Conservation (phyloP, 2,888 invertebrate genomes). For the Arge pagana region DNA sequence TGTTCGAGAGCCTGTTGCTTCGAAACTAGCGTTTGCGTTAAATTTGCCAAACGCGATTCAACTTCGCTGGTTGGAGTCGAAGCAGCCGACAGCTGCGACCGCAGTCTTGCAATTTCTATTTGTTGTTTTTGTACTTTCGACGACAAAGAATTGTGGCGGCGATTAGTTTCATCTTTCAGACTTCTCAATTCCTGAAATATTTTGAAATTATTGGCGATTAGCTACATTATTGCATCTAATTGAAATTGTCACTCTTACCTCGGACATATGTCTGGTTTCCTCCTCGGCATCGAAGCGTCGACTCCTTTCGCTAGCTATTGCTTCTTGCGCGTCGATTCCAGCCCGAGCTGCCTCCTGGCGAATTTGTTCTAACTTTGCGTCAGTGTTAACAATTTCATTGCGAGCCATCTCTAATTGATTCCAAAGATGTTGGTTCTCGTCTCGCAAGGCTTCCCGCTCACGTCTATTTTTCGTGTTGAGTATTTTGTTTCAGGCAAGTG, state of each 20-base stretch:
- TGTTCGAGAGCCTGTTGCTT: conserved; percentile 86
- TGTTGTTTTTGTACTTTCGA: conserved; percentile 63
- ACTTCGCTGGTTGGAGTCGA: conserved; percentile 51
- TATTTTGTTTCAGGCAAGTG: neutral
- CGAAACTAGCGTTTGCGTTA: conserved; percentile 83
- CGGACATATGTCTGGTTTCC: conserved; percentile 50
- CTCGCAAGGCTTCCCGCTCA: conserved; percentile 64
- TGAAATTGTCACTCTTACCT: no score
- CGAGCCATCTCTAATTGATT: conserved; percentile 55
- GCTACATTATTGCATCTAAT: neutral
- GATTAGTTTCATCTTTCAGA: conserved; percentile 62
- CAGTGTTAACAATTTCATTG: conserved; percentile 57
- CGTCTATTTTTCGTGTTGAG: conserved; percentile 52
- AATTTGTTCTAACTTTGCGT: conserved; percentile 52
- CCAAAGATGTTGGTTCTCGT: conserved; percentile 63
- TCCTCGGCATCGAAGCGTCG: conserved; percentile 58
- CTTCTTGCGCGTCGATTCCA: conserved; percentile 51
- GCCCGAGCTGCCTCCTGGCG: conserved; percentile 58
- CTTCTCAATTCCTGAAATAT: conserved; percentile 61
- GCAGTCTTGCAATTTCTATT: conserved; percentile 62
- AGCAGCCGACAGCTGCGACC: conserved; percentile 60
- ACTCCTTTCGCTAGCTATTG: conserved; percentile 54
- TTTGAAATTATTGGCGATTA: neutral
- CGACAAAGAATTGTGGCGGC: conserved; percentile 60
- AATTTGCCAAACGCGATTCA: conserved; percentile 49